Evolutionary conservation across 2,113 vertebrate species (phyloP).

Genomic region (Lasiurus borealis): DNA sequence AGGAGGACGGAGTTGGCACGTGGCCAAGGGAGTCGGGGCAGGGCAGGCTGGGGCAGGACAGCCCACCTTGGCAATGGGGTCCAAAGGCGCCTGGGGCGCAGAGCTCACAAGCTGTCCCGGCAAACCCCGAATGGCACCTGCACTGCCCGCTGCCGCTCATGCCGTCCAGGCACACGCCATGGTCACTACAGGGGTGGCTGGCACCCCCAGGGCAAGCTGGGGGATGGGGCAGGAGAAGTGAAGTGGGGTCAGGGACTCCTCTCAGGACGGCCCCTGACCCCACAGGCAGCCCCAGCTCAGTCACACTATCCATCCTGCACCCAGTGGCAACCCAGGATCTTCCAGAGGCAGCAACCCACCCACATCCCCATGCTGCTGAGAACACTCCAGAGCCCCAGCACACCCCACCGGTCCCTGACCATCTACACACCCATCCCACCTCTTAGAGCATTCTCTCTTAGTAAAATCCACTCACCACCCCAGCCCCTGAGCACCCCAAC

Average conservation of each 20-base stretch:
- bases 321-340: neutral
- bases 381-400: neutral
- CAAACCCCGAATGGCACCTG: constrained; percentile 88
- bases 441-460: neutral
- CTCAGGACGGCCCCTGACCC: no score
- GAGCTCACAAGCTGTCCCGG: constrained; percentile 91
- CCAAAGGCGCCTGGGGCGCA: constrained; percentile 89
- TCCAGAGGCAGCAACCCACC: neutral
- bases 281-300: neutral
- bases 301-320: neutral
- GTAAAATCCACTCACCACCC: neutral
- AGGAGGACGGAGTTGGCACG: neutral
- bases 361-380: neutral
- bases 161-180: constrained; percentile 90
- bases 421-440: fast-evolving
- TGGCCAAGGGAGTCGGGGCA: fast-evolving
- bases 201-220: constrained; percentile 91
- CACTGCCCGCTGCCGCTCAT: constrained; percentile 88
- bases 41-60: fast-evolving
- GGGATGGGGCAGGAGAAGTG: fast-evolving
- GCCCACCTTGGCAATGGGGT: constrained; percentile 91
- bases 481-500: neutral
- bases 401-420: neutral
- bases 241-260: neutral
- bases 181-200: constrained; percentile 89